Conservation (phyloP, 2,888 invertebrate genomes). For the Augiades crinisus region DNA sequence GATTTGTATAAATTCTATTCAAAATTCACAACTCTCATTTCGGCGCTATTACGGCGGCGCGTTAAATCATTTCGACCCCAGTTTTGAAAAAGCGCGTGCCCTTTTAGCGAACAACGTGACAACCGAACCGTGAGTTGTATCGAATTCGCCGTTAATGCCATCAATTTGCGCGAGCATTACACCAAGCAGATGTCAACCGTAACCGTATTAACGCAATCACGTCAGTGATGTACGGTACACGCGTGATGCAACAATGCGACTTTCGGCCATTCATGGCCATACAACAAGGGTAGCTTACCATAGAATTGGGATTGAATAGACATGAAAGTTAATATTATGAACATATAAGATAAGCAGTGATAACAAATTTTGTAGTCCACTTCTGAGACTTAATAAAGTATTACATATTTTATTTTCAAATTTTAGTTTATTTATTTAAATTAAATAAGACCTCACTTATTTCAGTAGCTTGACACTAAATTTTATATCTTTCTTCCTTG, state of each 20-base stretch:
- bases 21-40: too few relatives aligned
- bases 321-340: too few relatives aligned
- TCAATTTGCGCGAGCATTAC: conserved; percentile 29
- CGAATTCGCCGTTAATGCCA: conserved; percentile 18
- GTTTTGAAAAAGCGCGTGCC: conserved; percentile 1
- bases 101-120: conserved; percentile 9
- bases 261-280: conserved; percentile 7
- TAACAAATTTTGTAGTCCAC: too few relatives aligned
- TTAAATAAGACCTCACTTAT: too few relatives aligned
- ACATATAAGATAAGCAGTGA: too few relatives aligned
- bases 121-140: conserved; percentile 8
- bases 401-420: neutral
- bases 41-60: neutral
- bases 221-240: conserved; percentile 3
- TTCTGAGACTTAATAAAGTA: neutral
- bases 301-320: too few relatives aligned
- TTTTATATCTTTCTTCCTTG: too few relatives aligned
- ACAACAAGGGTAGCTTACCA: neutral
- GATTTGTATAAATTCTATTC: too few relatives aligned
- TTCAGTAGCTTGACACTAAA: too few relatives aligned
- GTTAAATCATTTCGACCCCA: neutral
- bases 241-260: conserved; percentile 24
- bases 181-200: conserved; percentile 42
- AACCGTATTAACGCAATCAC: conserved; percentile 35
- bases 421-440: neutral